These are phyloP conservation scores for Gyrodactylus salaris DNA, from an alignment of 1,140 invertebrate genomes.

Conservation along the genomic window DNA sequence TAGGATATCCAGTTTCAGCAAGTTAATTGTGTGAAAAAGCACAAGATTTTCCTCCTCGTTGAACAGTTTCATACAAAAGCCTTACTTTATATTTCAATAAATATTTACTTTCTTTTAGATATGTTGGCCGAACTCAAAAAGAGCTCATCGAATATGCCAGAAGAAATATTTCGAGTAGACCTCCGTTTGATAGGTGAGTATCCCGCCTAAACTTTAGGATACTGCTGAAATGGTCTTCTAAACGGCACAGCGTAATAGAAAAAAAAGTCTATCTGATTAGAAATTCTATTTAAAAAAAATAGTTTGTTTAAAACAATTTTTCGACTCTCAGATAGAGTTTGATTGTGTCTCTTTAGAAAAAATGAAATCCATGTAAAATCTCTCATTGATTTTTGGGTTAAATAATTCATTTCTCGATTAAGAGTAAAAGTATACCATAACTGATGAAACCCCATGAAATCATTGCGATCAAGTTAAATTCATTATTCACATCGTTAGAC, in stretches of 20 bases:
- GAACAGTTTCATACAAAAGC: background rate
- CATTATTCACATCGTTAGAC: background rate
- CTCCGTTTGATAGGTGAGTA: constrained; percentile 7
- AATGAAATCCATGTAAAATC: no score
- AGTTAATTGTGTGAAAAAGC: background rate
- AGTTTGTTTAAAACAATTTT: no score
- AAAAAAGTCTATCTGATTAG: no score
- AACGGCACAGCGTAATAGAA: no score
- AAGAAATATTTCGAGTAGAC: constrained; percentile 40
- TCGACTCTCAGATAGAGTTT: no score
- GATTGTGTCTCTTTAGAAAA: no score
- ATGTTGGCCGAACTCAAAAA: constrained; percentile 77
- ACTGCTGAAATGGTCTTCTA: background rate
- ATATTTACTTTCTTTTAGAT: constrained; percentile 21
- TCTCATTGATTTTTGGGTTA: no score
- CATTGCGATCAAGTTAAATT: no score
- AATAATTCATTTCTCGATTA: no score
- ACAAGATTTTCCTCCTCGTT: background rate
- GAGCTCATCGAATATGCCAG: constrained; percentile 84
- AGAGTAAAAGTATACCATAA: no score
- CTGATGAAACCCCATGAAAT: no score
- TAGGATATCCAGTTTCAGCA: background rate
- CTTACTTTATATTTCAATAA: background rate
- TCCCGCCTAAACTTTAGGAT: background rate
- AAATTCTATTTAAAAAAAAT: no score